Percentiles rank a stretch among this genome's conserved stretches.
phyloP scores from a whole-genome alignment of 2,113 vertebrate species.

The Vombatus ursinus region DNA sequence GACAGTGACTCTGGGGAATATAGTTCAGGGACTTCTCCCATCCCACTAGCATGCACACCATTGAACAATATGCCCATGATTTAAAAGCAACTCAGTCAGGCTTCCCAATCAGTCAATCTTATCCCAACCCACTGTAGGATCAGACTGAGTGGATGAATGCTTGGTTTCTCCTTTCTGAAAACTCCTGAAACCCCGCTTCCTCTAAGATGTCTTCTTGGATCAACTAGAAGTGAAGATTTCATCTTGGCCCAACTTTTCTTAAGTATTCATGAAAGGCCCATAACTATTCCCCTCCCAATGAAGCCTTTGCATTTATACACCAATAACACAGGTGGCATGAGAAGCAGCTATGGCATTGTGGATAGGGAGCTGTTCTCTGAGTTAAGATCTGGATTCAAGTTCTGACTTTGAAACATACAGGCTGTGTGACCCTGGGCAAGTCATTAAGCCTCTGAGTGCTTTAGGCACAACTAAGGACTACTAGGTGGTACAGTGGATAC shows the following conservation, averaged over 20 bases:
- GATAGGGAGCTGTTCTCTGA: neutral
- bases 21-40: neutral
- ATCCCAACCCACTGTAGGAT: neutral
- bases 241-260: neutral
- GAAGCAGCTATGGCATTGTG: neutral
- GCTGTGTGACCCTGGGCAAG: neutral
- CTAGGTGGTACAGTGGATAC: neutral
- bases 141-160: neutral
- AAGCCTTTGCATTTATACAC: neutral
- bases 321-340: neutral
- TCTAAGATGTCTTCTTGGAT: neutral
- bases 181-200: slow-evolving; percentile 24
- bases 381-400: neutral
- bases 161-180: neutral
- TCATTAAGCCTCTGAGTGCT: neutral
- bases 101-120: neutral
- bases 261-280: neutral
- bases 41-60: neutral
- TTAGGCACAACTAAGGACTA: neutral
- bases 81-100: neutral
- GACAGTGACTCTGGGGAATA: neutral
- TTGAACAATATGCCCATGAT: neutral
- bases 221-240: slow-evolving; percentile 1
- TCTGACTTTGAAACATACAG: neutral
- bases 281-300: neutral